Evolutionary conservation across 2,113 vertebrate species (phyloP), one percentile per base, ranked within the genome.

Genomic region (Entelurus aequoreus): DNA sequence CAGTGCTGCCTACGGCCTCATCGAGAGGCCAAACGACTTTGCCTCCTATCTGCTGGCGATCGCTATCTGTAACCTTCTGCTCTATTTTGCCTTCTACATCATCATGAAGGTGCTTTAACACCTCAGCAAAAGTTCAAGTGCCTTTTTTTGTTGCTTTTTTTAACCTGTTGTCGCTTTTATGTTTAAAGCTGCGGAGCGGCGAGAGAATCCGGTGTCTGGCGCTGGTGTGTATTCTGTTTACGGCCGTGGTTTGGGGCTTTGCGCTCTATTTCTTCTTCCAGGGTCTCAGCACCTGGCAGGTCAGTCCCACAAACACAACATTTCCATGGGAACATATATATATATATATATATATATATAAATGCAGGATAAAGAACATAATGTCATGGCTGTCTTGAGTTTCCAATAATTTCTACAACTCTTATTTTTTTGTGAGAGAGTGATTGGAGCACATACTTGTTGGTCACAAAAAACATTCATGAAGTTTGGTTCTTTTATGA

Each of bases 241-340:
- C 97, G 0, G 95, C 95, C 0, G 94, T 98, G 60, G 94, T 98
- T 14, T 98, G 97, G 97, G 95, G 94, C 63, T 95, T 96, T 0
- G 97, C 97, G 0, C 92, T 99, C 52, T 99, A 93, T 81, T 99
- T 99, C 91, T 99, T 99, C 91, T 98, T 98, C 89, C 97, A 99
- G 87, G 97, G 97, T 14, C 94, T 99, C 67, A 99, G 96, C 86
- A 99, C 96, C 52, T 98, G 97, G 97, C 94, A 99, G 94, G 97
- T 99, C 49, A 89, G 92, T 1, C 0, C 2, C 56, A 1, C 62
- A 35, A 0, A 3, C 37, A 11, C 36, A 28, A 28, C 28, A 28
- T 28, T 28, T 28, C 28, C 28, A 28, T 28, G 28, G 1, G 28
- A 28, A 28, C n/a, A n/a, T n/a, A 28, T 28, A 28, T 28, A 28